Base-by-base conservation (phyloP, 2,888 invertebrate species). In the Drosophila melanocephala region DNA sequence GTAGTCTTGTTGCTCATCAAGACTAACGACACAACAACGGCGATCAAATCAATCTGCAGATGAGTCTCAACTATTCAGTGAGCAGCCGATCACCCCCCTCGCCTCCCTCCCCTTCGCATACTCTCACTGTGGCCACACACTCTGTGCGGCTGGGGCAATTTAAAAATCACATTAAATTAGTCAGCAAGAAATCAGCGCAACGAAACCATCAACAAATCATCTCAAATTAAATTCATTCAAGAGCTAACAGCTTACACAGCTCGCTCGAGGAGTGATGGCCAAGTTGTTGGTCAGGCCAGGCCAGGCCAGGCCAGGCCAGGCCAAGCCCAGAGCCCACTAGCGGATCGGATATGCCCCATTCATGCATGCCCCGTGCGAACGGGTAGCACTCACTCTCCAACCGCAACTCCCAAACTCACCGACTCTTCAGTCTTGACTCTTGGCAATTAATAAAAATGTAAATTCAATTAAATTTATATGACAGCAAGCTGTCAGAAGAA, bases 381-480 rank as follows among this genome's bases (percentile, higher is more conserved):
- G 81, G 62, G 68, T 83, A 81, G 75, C 78, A 81, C 82, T 71
- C 33, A 39, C 26, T 39, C 55, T 16, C 22, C n/a, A 57, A 39
- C 9, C 37, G 33, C 14, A 53, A 32, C 72, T 56, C 62, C 35
- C 37, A 37, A 57, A 57, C 57, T 57, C 57, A 57, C 57, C 10
- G 44, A 32, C 32, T 42, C 50, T 28, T 47, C 52, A 35, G 32
- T 55, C 72, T 52, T 32, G 63, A 55, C 55, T 64, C 39, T 69
- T 66, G 84, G 92, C 91, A 92, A 92, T 92, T 92, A 92, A 92
- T 92, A 92, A 92, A 92, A 92, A 92, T 92, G 92, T 92, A 92
- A 91, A 92, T 92, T 92, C 92, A 92, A 92, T 92, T 92, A 92
- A 92, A 92, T 92, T 92, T 92, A 91, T 92, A 92, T 92, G 92